Evolutionary conservation across 1,140 invertebrate genomes (phyloP), one percentile per base, ranked within the genome.

Genomic region (Drosophila dunni): DNA sequence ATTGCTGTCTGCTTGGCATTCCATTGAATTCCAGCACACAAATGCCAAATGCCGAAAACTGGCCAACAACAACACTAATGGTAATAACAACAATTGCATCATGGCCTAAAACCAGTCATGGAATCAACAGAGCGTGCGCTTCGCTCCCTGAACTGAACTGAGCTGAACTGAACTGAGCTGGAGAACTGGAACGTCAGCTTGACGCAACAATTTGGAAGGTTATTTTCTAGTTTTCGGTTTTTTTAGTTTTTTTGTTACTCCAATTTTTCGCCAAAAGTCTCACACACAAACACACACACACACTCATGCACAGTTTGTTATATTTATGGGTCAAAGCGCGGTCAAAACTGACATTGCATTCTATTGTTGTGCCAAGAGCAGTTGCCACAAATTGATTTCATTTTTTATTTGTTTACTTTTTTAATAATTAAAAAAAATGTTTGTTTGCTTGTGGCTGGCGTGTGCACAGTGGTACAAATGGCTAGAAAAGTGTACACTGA

Each of bases 111-210:
- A 84, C 67, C 81, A 83, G 81, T 79, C 81, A 68, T 40, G 57
- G 50, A 73, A 48, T 34, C 70, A 73, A 36, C 65, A 29, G 24
- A 74, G 64, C 65, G 65, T 74, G 64, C 64, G 70, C 63, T 68
- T 73, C 70, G 62, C 69, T 72, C 69, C 69, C 68, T 65, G 51
- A 56, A 62, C 64, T 56, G 62, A 53, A 36, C 24, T 50, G 24
- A 24, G 15, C 45, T 7, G 50, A 51, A 34, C 45, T 62, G 58
- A 50, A 38, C 48, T 29, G 33, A 67, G 57, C 56, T 63, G 76
- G 58, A 83, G 80, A 83, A 83, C 81, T 83, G 80, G 77, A 83
- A 83, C 79, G 63, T 81, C 74, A 81, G 79, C 66, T 79, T 83
- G 81, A 64, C 81, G 80, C 81, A 84, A 83, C 69, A 75, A 79